Base-by-base conservation (phyloP, 2,113 vertebrate genomes). In the Corythaeola cristata region DNA sequence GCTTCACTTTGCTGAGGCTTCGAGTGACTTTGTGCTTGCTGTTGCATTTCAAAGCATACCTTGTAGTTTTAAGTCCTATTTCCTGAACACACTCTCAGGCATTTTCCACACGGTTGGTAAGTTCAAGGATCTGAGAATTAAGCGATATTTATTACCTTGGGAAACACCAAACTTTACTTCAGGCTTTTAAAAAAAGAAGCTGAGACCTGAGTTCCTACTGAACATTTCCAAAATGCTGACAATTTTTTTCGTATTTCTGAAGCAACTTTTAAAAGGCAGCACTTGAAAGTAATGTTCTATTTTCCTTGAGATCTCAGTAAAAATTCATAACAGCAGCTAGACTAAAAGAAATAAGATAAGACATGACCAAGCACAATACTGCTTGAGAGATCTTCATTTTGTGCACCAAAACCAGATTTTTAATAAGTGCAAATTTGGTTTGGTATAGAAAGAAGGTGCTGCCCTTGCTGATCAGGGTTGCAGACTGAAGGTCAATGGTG, bases 1-100 rank as follows among this genome's bases (percentile, higher is more conserved):
- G 81, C 68, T 92, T 92, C 32, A 58, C 67, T 96, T 97, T 95
- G 93, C 94, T 88, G 74, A 91, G 77, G 49, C 71, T 92, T 89
- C 4, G 23, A 96, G 60, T 86, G 73, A 77, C 94, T 95, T 94
- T 95, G 55, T 97, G 91, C 88, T 97, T 96, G 93, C 88, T 81
- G 26, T 72, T 96, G 87, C 67, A 93, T 90, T 96, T 97, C 92
- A 90, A 92, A 90, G 66, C 50, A 53, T 45, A 74, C 44, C n/a
- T 90, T 79, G 55, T 64, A 15, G 55, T 63, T 93, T 93, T 49
- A 83, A 71, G 62, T 85, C 56, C 49, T 77, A 26, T 64, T 85
- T 93, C 32, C 79, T 84, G 67, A 95, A 88, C 45, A 66, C 73
- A 83, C 32, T 94, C 56, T 44, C 53, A 60, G 63, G 53, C 69